Conservation (phyloP, 2,888 invertebrate species). For the Brachyptera putata region DNA sequence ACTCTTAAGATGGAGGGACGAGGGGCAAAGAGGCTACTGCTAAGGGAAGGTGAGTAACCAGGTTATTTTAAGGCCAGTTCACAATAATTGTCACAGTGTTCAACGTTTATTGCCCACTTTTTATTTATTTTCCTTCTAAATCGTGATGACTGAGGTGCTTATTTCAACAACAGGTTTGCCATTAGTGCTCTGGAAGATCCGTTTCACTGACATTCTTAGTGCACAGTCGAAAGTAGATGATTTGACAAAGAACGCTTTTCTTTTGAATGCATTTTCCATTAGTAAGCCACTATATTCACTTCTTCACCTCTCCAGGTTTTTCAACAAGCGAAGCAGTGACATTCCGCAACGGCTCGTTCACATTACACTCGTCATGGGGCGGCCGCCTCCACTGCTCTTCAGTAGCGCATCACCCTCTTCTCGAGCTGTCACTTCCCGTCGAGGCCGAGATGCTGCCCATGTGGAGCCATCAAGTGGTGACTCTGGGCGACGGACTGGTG, state of each 20-base stretch:
- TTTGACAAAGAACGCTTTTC: no score
- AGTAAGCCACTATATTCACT: no score
- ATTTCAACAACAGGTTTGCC: no score
- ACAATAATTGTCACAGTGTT: no score
- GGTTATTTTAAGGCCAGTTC: no score
- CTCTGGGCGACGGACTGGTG: conserved; percentile 67
- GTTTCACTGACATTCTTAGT: no score
- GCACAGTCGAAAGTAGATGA: no score
- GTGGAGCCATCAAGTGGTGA: conserved; percentile 79
- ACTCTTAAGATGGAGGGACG: conserved; percentile 32
- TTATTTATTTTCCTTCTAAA: no score
- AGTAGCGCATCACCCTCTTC: conserved; percentile 72
- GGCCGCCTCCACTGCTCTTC: conserved; percentile 72
- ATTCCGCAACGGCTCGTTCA: conserved; percentile 72
- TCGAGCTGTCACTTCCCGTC: conserved; percentile 79
- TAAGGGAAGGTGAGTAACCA: conserved; percentile 55
- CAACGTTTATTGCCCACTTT: no score
- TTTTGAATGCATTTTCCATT: no score
- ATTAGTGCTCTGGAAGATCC: no score
- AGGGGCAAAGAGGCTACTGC: conserved; percentile 47
- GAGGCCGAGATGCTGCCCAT: conserved; percentile 88
- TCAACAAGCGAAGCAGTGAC: conserved; percentile 71
- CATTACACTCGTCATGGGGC: conserved; percentile 70
- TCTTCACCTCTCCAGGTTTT: conserved; percentile 52
- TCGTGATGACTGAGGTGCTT: no score